Percentiles rank a stretch among this genome's conserved stretches.
phyloP scores from a whole-genome alignment of 2,888 invertebrate genomes.

The Cistogaster globosa region DNA sequence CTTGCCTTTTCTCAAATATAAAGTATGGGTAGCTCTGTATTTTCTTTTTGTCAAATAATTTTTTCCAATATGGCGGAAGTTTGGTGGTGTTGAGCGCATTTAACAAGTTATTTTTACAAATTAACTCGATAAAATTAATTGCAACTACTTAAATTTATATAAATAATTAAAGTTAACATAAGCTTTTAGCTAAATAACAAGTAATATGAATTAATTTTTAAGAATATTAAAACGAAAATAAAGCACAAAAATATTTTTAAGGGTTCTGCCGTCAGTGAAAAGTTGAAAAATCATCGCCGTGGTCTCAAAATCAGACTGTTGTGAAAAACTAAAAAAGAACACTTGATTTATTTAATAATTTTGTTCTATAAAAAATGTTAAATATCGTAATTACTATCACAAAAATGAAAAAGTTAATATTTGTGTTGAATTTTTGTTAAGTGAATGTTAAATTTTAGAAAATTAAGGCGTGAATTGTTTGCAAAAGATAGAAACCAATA shows the following conservation, averaged over 20 bases:
- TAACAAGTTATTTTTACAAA: conserved; percentile 59
- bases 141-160: conserved; percentile 26
- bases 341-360: background rate
- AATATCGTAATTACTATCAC: background rate
- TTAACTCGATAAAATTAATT: conserved; percentile 34
- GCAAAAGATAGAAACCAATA: conserved; percentile 63
- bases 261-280: conserved; percentile 47
- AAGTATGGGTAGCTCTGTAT: conserved; percentile 29
- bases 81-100: conserved; percentile 68
- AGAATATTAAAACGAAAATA: conserved; percentile 19
- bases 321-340: conserved; percentile 24
- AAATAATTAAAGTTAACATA: conserved; percentile 11
- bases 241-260: background rate
- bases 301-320: conserved; percentile 61
- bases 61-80: conserved; percentile 71
- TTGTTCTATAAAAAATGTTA: background rate
- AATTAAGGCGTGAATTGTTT: conserved; percentile 71
- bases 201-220: background rate
- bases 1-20: background rate
- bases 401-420: conserved; percentile 6
- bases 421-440: conserved; percentile 9
- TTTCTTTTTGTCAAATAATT: conserved; percentile 64
- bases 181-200: conserved; percentile 4
- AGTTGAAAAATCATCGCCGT: conserved; percentile 60
- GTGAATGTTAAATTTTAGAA: conserved; percentile 20